These are phyloP conservation scores for Pseudois nayaur DNA, from an alignment of 2,113 vertebrate genomes.

Conservation along the genomic window DNA sequence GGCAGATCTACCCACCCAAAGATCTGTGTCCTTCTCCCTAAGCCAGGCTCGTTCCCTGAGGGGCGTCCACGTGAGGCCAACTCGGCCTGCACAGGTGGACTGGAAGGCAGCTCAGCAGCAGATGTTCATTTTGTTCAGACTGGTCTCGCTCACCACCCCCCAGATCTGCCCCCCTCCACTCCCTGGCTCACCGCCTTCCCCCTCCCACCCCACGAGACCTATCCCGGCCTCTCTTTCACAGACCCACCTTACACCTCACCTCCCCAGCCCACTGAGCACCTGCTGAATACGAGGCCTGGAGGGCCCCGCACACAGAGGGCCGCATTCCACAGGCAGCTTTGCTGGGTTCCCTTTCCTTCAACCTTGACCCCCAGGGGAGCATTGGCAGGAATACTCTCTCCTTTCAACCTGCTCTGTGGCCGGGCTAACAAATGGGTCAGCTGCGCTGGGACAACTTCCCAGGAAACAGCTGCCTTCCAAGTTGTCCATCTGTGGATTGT, in stretches of 20 bases:
- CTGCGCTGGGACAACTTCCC: neutral
- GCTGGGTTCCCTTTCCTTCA: neutral
- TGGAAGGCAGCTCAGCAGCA: neutral
- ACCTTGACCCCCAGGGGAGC: neutral
- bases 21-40: neutral
- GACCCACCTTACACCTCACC: neutral
- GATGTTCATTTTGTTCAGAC: neutral
- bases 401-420: neutral
- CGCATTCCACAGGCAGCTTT: accelerated
- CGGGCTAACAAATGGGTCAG: neutral
- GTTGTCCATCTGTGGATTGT: neutral
- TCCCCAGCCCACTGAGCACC: neutral
- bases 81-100: neutral
- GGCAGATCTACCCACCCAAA: neutral
- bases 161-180: neutral
- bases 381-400: neutral
- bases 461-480: neutral
- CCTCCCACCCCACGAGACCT: neutral
- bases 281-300: neutral
- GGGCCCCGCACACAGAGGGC: neutral
- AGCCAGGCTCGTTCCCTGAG: neutral
- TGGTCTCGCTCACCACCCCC: neutral
- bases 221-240: neutral
- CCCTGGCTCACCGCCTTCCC: neutral
- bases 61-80: neutral